phyloP scores from a whole-genome alignment of 2,888 invertebrate species.

The Clivina fossor region DNA sequence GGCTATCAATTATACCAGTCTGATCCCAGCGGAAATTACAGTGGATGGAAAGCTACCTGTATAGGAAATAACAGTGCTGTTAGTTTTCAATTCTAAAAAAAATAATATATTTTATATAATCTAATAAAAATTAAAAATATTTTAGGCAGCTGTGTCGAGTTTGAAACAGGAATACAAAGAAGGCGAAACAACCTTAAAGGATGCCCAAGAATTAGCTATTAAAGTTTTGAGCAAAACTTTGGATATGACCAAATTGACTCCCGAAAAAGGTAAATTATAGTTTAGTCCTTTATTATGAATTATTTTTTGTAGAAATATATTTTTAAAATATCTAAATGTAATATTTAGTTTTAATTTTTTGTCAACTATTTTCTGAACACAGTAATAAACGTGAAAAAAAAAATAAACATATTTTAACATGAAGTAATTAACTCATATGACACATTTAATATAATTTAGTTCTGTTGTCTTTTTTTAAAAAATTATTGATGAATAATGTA shows the following conservation, averaged over 20 bases:
- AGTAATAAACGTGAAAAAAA: too few relatives aligned
- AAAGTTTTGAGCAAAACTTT: slow-evolving; percentile 98
- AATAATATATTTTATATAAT: too few relatives aligned
- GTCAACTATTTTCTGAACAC: too few relatives aligned
- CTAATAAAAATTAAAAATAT: too few relatives aligned
- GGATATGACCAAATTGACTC: slow-evolving; percentile 95
- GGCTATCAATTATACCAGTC: slow-evolving; percentile 99
- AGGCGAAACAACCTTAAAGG: slow-evolving; percentile 81
- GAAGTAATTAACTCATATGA: too few relatives aligned
- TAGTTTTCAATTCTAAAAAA: too few relatives aligned
- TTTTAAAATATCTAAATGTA: too few relatives aligned
- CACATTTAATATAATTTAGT: too few relatives aligned
- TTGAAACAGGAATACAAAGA: slow-evolving; percentile 98
- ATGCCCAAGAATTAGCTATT: slow-evolving; percentile 87
- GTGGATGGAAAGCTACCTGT: slow-evolving; percentile 99
- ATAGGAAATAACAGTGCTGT: slow-evolving; percentile 98
- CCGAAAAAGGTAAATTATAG: slow-evolving; percentile 79
- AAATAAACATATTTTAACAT: too few relatives aligned
- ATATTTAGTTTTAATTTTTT: too few relatives aligned
- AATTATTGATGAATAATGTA: slow-evolving; percentile 7
- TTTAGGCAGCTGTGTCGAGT: slow-evolving; percentile 94
- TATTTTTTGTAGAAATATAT: too few relatives aligned
- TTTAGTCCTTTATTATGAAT: slow-evolving; percentile 3
- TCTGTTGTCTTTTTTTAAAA: too few relatives aligned
- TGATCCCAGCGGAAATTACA: slow-evolving; percentile 98